A percentile compares a stretch with the other conserved stretches of the same genome.
These are phyloP conservation scores for Drosophila burlai DNA, from an alignment of 1,140 invertebrate species.

Conservation along the genomic window DNA sequence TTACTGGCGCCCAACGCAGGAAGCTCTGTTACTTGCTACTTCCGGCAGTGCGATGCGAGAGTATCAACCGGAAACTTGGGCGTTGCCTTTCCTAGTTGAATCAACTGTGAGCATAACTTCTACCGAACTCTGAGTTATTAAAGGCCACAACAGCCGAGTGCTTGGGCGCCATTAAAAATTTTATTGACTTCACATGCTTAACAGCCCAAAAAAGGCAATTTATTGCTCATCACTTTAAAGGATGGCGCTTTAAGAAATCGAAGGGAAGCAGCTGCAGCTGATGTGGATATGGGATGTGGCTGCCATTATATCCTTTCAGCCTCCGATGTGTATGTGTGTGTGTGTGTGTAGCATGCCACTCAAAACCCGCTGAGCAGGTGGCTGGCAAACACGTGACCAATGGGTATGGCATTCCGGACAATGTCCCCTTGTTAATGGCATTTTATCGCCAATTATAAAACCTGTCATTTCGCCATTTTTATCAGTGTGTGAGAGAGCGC, in stretches of 20 bases:
- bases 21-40: constrained; percentile 76
- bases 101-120: constrained; percentile 20
- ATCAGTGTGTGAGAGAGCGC: constrained; percentile 48
- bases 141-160: constrained; percentile 28
- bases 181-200: constrained; percentile 66
- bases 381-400: constrained; percentile 62
- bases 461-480: constrained; percentile 74
- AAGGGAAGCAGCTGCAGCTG: constrained; percentile 44
- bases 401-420: constrained; percentile 37
- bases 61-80: constrained; percentile 53
- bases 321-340: not conserved
- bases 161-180: constrained; percentile 57
- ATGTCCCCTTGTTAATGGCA: constrained; percentile 71
- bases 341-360: constrained; percentile 42
- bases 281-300: constrained; percentile 19
- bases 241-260: constrained; percentile 21
- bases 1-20: constrained; percentile 63
- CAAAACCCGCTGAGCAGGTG: constrained; percentile 42
- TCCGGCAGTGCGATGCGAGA: constrained; percentile 46
- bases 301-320: constrained; percentile 17
- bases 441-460: constrained; percentile 82
- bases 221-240: constrained; percentile 43
- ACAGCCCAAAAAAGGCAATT: constrained; percentile 43
- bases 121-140: constrained; percentile 30
- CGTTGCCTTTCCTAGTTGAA: constrained; percentile 41